These are phyloP conservation scores for Parotocinclus haroldoi DNA, from an alignment of 2,797 vertebrate genomes.

Conservation along the genomic window DNA sequence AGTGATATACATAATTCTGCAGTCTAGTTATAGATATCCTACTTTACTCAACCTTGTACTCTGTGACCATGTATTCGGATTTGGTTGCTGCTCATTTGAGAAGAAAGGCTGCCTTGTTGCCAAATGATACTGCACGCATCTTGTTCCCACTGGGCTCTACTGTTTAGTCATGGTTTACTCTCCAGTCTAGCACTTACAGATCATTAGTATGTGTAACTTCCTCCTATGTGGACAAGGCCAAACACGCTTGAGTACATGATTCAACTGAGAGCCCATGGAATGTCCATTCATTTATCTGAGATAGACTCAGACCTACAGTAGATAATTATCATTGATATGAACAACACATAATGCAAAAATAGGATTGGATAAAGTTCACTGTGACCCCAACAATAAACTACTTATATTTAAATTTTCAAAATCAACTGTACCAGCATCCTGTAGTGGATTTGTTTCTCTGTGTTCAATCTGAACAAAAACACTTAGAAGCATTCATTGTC, in stretches of 20 bases:
- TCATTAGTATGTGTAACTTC: slow-evolving; percentile 57
- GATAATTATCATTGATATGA: neutral
- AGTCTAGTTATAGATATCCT: too few relatives aligned
- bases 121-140: slow-evolving; percentile 47
- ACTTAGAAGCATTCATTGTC: slow-evolving; percentile 41
- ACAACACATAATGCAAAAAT: neutral
- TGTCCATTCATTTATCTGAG: slow-evolving; percentile 33
- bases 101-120: slow-evolving; percentile 36
- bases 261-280: slow-evolving; percentile 31
- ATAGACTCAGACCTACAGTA: slow-evolving; percentile 9
- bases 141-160: slow-evolving; percentile 45
- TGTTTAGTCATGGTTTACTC: slow-evolving; percentile 57
- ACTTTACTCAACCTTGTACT: too few relatives aligned
- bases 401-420: slow-evolving; percentile 8
- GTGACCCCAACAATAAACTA: neutral
- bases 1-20: too few relatives aligned
- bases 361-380: neutral
- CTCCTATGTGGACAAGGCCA: slow-evolving; percentile 50
- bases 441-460: slow-evolving; percentile 23
- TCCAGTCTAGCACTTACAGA: slow-evolving; percentile 54
- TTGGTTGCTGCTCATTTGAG: too few relatives aligned
- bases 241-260: slow-evolving; percentile 47
- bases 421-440: slow-evolving; percentile 23
- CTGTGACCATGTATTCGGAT: too few relatives aligned
- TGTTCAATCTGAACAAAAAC: slow-evolving; percentile 40